Evolutionary conservation across 1,140 invertebrate genomes (phyloP).

Genomic region (honey bee (Apis mellifera)): Amel_HAv3.1 CM009943.2:8460501-8461000

Average conservation of each 20-base stretch:
- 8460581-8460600: background rate
- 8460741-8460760: too few relatives aligned
- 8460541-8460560: conserved; percentile 8
- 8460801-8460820: too few relatives aligned
- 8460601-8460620: conserved; percentile 45
- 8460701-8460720: background rate
- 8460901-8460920: background rate
- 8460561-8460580: conserved; percentile 45
- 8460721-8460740: too few relatives aligned
- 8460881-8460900: background rate
- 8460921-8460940: background rate
- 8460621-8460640: conserved; percentile 1
- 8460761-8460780: too few relatives aligned
- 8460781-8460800: too few relatives aligned
- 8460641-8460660: background rate
- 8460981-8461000: background rate
- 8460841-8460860: background rate
- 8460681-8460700: background rate
- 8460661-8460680: background rate
- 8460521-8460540: conserved; percentile 18
- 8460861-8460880: background rate
- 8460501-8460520: conserved; percentile 72
- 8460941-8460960: background rate
- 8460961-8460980: background rate
- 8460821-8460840: too few relatives aligned